Evolutionary conservation across 2,113 vertebrate species (phyloP), one percentile per base, ranked within the genome.

Genomic region (Pipra filicauda): DNA sequence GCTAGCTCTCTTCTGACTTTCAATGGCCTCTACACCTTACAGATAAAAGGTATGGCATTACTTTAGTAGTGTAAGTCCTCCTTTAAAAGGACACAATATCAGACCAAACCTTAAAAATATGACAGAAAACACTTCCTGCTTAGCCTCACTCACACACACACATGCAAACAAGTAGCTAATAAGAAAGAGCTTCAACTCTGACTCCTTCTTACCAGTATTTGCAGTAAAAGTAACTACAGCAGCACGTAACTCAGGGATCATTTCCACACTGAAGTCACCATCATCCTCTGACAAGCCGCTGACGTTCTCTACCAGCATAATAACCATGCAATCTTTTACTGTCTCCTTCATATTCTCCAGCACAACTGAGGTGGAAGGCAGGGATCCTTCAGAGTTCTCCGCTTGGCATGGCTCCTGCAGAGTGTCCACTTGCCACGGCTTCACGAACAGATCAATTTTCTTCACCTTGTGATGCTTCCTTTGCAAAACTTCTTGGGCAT

Each of bases 281-380:
- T 71, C 62, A 8, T 83, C 89, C 65, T 98, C 98, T 8, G 97
- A 88, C 57, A 98, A 48, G 28, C 87, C 89, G 0, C 95, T 97
- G 81, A 98, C 8, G n/a, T 96, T 98, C 93, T 99, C 98, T 82
- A 99, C 95, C 89, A 99, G 87, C 83, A 99, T 67, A 66, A 21
- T 52, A 77, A 99, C 84, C 49, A 98, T 35, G 1, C 91, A 92
- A 1, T 81, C 70, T 24, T 85, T n/a, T 31, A 85, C 30, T 26
- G 48, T 48, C 26, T 98, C 93, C 1, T 54, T 21, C 26, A 99
- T 35, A 15, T 99, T 98, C 94, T 98, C 97, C 94, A 99, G 85
- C 49, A 98, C 96, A 59, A 98, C 95, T 12, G 89, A 8, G 1
- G 37, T 41, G 24, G 97, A 52, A 71, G 24, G 35, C 33, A 44